A percentile compares a stretch with the other conserved stretches of the same genome.
Evolutionary conservation across 2,113 vertebrate genomes (phyloP).

Genomic region (Anser brachyrhynchus): DNA sequence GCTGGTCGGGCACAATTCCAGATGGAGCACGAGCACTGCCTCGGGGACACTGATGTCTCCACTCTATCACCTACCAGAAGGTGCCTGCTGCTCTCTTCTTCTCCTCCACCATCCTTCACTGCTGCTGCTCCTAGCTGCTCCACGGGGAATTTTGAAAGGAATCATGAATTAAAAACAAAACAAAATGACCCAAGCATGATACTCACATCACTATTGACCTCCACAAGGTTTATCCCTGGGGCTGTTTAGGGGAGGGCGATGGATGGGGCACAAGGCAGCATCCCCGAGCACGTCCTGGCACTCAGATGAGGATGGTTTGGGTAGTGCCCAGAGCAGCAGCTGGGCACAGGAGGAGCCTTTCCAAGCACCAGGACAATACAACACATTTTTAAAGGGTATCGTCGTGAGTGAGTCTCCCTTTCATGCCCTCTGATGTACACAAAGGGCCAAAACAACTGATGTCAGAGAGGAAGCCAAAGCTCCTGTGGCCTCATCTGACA

Average conservation of each 20-base stretch:
- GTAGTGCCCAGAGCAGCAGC: not conserved
- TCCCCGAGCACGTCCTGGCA: not conserved
- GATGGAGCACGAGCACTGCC: not conserved
- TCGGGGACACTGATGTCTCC: not conserved
- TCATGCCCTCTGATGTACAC: fast-evolving
- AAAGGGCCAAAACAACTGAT: not conserved
- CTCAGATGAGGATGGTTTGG: not conserved
- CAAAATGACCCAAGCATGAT: fast-evolving
- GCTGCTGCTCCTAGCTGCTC: not conserved
- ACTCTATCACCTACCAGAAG: not conserved
- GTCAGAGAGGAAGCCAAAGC: not conserved
- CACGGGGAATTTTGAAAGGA: not conserved
- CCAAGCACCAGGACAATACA: not conserved
- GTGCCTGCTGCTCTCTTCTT: not conserved
- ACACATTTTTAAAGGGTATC: not conserved
- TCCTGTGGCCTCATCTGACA: fast-evolving
- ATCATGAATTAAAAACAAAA: fast-evolving
- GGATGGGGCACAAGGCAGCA: not conserved
- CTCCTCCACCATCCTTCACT: not conserved
- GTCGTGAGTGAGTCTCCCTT: not conserved
- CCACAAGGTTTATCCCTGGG: fast-evolving
- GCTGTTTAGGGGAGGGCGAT: not conserved
- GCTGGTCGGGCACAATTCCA: not conserved
- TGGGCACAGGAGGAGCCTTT: not conserved
- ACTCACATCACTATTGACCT: fast-evolving